These are phyloP conservation scores for Pyrgus malvae DNA, from an alignment of 2,888 invertebrate genomes.

Conservation along the genomic window DNA sequence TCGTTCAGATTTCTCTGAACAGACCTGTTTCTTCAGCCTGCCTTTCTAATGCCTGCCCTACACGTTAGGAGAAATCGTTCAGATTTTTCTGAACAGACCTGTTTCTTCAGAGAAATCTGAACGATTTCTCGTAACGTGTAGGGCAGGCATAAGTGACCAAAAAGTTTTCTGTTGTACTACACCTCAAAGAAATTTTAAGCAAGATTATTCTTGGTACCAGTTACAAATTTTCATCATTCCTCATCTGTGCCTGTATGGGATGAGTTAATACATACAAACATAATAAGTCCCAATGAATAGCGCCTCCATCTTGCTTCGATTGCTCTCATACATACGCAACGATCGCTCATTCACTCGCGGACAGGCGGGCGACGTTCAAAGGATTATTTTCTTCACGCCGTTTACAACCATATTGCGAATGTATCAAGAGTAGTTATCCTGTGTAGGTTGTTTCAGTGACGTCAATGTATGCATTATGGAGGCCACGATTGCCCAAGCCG, in stretches of 20 bases:
- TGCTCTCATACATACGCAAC: constrained; percentile 26
- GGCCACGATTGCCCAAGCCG: constrained; percentile 6
- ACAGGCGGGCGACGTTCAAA: constrained; percentile 22
- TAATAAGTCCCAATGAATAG: constrained; percentile 15
- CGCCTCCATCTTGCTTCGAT: constrained; percentile 12
- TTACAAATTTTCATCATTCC: background rate
- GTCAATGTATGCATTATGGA: constrained; percentile 20
- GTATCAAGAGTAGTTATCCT: background rate
- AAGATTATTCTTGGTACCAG: too few species aligned
- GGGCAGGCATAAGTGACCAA: too few species aligned
- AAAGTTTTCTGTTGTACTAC: too few species aligned
- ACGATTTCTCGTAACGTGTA: too few species aligned
- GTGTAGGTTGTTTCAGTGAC: background rate
- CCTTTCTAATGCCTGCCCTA: too few species aligned
- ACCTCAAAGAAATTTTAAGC: too few species aligned
- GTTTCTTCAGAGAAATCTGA: too few species aligned
- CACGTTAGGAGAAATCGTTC: too few species aligned
- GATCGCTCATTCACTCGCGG: constrained; percentile 24
- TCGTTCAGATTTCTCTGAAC: too few species aligned
- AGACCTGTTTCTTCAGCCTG: too few species aligned
- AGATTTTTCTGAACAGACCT: too few species aligned
- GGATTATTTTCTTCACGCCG: background rate
- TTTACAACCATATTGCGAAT: background rate
- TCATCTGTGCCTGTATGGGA: background rate
- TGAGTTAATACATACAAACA: constrained; percentile 7